Conservation (phyloP, 1,140 invertebrate species). For the Anastrepha ludens region DNA sequence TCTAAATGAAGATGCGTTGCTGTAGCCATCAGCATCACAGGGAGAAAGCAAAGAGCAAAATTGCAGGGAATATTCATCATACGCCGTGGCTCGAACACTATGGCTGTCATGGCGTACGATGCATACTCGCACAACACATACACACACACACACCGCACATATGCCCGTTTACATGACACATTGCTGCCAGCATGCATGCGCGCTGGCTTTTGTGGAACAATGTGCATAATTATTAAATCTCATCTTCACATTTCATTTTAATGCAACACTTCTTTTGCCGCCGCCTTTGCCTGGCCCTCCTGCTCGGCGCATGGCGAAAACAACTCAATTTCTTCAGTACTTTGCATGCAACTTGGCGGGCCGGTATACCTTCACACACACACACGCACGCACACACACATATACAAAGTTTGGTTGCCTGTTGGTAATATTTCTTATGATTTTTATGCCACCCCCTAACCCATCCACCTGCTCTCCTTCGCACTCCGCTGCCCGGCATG, state of each 20-base stretch:
- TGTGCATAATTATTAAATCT: constrained; percentile 52
- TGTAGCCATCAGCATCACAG: constrained; percentile 29
- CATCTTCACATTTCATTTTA: constrained; percentile 48
- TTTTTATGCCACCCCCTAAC: too few relatives aligned
- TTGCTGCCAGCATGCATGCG: background rate
- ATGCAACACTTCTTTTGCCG: constrained; percentile 20
- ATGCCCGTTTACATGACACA: background rate
- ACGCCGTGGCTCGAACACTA: constrained; percentile 9
- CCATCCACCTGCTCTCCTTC: too few relatives aligned
- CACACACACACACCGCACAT: background rate
- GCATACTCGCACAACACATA: background rate
- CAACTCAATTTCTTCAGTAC: constrained; percentile 7
- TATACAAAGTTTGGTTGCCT: background rate
- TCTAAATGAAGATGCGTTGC: constrained; percentile 46
- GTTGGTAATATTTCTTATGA: background rate
- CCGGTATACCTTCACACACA: background rate
- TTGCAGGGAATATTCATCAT: constrained; percentile 41
- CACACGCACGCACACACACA: too few relatives aligned
- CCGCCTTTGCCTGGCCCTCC: background rate
- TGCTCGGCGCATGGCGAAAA: background rate
- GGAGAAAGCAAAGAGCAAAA: constrained; percentile 24
- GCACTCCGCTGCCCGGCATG: background rate
- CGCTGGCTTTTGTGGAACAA: constrained; percentile 38
- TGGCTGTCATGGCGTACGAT: background rate
- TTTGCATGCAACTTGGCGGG: background rate